Percentiles rank a stretch among this genome's conserved stretches.
Conservation (phyloP, 2,113 vertebrate genomes). For the Silurus glanis region DNA sequence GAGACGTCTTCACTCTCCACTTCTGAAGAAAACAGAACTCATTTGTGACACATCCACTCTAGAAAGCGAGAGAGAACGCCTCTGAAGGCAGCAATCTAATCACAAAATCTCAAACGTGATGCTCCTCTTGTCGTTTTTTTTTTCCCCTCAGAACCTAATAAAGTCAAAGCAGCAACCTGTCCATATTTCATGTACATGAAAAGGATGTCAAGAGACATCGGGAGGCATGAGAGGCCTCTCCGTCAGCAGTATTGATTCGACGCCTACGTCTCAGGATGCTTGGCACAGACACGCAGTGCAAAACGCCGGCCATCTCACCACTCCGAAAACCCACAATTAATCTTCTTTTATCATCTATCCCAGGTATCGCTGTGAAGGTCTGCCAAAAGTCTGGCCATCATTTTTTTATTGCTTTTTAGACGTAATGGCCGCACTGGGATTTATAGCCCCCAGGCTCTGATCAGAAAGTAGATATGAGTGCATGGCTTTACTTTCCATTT, state of each 20-base stretch:
- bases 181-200: conserved; percentile 33
- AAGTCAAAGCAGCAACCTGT: conserved; percentile 19
- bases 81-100: background rate
- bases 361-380: conserved; percentile 29
- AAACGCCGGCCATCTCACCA: conserved; percentile 14
- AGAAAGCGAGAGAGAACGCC: background rate
- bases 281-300: conserved; percentile 2
- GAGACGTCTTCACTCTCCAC: conserved; percentile 4
- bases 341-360: conserved; percentile 38
- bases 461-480: background rate
- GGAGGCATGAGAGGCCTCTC: background rate
- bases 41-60: background rate
- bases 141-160: conserved; percentile 7
- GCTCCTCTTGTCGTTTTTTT: background rate
- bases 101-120: background rate
- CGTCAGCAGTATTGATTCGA: conserved; percentile 35
- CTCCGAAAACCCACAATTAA: conserved; percentile 30
- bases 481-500: background rate
- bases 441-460: background rate
- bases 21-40: background rate
- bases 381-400: conserved; percentile 32
- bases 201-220: conserved; percentile 14
- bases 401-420: conserved; percentile 25
- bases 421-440: conserved; percentile 1
- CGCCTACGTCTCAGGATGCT: conserved; percentile 9